Percentiles rank a stretch among this genome's conserved stretches.
Evolutionary conservation across 1,140 invertebrate genomes (phyloP).

Genomic region (Archivesica marissinica): DNA sequence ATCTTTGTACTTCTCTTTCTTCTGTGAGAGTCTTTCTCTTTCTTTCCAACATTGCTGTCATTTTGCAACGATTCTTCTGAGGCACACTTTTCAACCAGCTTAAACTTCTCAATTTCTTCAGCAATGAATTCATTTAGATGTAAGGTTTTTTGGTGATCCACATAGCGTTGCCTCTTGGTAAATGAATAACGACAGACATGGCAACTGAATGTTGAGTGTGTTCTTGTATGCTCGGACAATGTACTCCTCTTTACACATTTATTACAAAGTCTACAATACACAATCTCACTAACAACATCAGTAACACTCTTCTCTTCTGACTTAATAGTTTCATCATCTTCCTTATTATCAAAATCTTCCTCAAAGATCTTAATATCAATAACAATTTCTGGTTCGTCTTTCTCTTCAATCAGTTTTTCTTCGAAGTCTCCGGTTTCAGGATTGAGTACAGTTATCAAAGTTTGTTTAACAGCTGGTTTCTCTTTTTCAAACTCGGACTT

Average conservation of each 20-base stretch:
- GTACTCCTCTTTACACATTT: slow-evolving; percentile 25
- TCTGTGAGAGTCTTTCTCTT: slow-evolving; percentile 17
- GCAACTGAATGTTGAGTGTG: slow-evolving; percentile 38
- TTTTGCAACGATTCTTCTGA: background rate
- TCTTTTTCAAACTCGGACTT: slow-evolving; percentile 1
- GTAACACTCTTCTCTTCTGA: background rate
- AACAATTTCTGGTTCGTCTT: slow-evolving; percentile 23
- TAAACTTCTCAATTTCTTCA: slow-evolving; percentile 36
- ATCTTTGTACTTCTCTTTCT: slow-evolving; percentile 47
- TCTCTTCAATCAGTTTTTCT: slow-evolving; percentile 54
- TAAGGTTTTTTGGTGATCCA: slow-evolving; percentile 25
- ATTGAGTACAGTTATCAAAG: slow-evolving; percentile 31
- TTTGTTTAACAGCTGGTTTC: slow-evolving; percentile 1
- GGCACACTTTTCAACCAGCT: background rate
- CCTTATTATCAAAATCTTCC: slow-evolving; percentile 11
- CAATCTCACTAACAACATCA: slow-evolving; percentile 39
- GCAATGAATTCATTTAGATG: slow-evolving; percentile 38
- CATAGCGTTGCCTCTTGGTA: slow-evolving; percentile 1
- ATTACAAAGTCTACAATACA: slow-evolving; percentile 48
- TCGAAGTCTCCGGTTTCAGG: slow-evolving; percentile 58
- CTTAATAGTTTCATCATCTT: background rate
- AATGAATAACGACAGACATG: slow-evolving; percentile 44
- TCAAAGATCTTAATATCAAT: slow-evolving; percentile 42
- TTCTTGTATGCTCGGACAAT: slow-evolving; percentile 46
- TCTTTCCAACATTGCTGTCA: slow-evolving; percentile 16